Percentiles rank a stretch among this genome's conserved stretches.
These are phyloP conservation scores for Neoaliturus tenellus DNA, from an alignment of 2,888 invertebrate genomes.

Conservation along the genomic window DNA sequence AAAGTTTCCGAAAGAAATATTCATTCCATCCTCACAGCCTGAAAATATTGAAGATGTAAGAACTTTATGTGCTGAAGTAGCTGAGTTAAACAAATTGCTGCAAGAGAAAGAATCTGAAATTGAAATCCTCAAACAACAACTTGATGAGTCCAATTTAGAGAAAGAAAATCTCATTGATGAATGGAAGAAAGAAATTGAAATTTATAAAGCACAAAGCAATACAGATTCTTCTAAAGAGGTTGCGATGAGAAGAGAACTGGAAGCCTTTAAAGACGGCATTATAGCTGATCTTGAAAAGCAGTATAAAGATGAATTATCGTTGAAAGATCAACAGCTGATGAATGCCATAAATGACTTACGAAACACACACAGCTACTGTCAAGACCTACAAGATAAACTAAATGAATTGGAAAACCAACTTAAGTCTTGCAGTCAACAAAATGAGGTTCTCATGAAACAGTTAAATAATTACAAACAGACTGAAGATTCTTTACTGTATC, in stretches of 20 bases:
- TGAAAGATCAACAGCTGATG: slow-evolving; percentile 71
- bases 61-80: slow-evolving; percentile 53
- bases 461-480: slow-evolving; percentile 29
- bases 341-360: slow-evolving; percentile 74
- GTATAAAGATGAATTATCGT: slow-evolving; percentile 60
- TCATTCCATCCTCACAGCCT: slow-evolving; percentile 17
- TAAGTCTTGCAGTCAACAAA: slow-evolving; percentile 35
- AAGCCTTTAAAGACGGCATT: slow-evolving; percentile 55
- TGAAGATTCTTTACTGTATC: background rate
- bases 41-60: slow-evolving; percentile 51
- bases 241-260: slow-evolving; percentile 50
- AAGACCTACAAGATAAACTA: slow-evolving; percentile 81
- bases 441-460: slow-evolving; percentile 39
- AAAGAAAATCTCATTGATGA: slow-evolving; percentile 52
- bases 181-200: slow-evolving; percentile 43
- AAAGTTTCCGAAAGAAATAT: slow-evolving; percentile 8
- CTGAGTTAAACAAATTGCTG: slow-evolving; percentile 43
- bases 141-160: slow-evolving; percentile 44
- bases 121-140: slow-evolving; percentile 52
- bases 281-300: slow-evolving; percentile 38
- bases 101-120: slow-evolving; percentile 56
- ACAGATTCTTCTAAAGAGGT: slow-evolving; percentile 36
- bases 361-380: slow-evolving; percentile 77
- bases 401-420: slow-evolving; percentile 73
- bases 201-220: slow-evolving; percentile 29